Evolutionary conservation across 1,140 invertebrate genomes (phyloP), one percentile per base, ranked within the genome.

Genomic region (Drosophila ambigua): DNA sequence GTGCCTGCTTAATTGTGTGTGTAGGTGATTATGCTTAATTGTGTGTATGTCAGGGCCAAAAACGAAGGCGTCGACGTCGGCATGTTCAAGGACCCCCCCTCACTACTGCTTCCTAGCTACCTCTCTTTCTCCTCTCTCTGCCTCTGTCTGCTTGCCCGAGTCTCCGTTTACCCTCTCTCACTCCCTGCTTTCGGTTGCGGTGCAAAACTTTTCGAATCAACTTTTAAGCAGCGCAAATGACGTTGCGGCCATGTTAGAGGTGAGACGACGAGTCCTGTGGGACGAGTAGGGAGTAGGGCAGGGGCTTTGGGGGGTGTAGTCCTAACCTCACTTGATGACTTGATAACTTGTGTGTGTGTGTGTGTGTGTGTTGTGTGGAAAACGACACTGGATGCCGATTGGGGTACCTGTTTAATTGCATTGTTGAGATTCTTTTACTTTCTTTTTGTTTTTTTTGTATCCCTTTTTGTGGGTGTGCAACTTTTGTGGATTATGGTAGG

Each of bases 221-320:
- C 79, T 83, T 88, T 87, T 87, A 87, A 87, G 82, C 79, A 79
- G 77, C 84, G 67, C 76, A 89, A 88, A 88, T 88, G 83, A 89
- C 76, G 81, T 67, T 79, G 79, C 43, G 83, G 79, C 84, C 72
- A 69, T 79, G 69, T 83, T 68, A 54, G 57, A 45, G 51, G 62
- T 64, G 44, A 73, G 26, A 15, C 26, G 11, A 6, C 26, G 43
- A n/a, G 53, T 15, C 39, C 16, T 51, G 24, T 24, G 6, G 15
- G 13, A 20, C 20, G 20, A 20, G 20, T 20, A 24, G 16, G 28
- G 13, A 15, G 50, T 3, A 7, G 35, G 41, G 46, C 1, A 9
- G 35, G 41, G 46, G 28, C 31, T 51, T 49, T 46, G 50, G n/a
- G n/a, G 15, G 53, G 43, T 15, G 39, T 44, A 13, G 4, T 39